Evolutionary conservation across 2,113 vertebrate species (phyloP), one percentile per base, ranked within the genome.

Genomic region (Festucalex cinctus): DNA sequence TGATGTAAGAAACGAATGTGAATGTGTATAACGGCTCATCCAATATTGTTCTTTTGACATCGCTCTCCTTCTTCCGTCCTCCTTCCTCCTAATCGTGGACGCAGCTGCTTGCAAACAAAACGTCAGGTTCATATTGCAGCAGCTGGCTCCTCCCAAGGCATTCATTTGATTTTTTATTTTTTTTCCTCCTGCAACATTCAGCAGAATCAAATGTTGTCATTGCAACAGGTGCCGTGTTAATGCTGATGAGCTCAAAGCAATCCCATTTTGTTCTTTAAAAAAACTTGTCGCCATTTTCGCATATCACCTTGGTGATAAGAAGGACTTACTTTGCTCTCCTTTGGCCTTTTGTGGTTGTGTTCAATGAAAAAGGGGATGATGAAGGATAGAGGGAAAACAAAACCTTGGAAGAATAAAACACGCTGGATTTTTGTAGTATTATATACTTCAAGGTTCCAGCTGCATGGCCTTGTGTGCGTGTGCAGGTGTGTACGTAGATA

Each of bases 61-160:
- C 7, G 44, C 8, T 76, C 9, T 24, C 37, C 57, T 9, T 46
- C 0, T 67, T 64, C 60, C 74, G 74, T 59, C 66, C 61, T 39
- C 66, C 36, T 46, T 32, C 41, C 10, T 67, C 14, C 36, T 68
- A 17, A n/a, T n/a, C 6, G 57, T 28, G 58, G 66, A 51, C 70
- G 73, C 86, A 86, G 86, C 83, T 85, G 88, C 73, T 82, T 74
- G 66, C 63, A 66, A 70, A 75, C 76, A 10, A 24, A 54, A 54
- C 79, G 53, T 51, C n/a, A 68, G 79, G 79, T 82, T 86, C 75
- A 73, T 73, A 54, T 85, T 82, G 80, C 83, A 75, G 68, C 86
- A 87, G 85, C 82, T 83, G 88, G 63, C 66, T 35, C 51, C 78
- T 75, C 65, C 49, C 6, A 43, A 24, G 20, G 17, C 39, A 1